Evolutionary conservation across 2,888 invertebrate genomes (phyloP).

Genomic region (Cephus spinipes): DNA sequence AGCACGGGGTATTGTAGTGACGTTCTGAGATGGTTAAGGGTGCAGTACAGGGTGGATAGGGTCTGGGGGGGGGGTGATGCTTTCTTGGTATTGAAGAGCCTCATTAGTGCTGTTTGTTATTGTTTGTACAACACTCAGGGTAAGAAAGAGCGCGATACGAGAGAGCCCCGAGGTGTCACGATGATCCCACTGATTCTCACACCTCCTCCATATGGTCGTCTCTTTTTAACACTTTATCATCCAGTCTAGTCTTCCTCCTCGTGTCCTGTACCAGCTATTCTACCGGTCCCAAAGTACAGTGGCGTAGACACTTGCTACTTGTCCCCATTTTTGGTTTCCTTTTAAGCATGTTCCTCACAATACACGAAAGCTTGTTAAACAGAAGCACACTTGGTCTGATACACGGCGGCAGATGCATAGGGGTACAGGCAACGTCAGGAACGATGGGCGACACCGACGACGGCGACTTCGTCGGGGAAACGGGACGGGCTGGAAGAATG

Average conservation of each 20-base stretch:
- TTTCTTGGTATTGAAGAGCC: constrained; percentile 61
- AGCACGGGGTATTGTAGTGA: too few species aligned
- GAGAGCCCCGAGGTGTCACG: constrained; percentile 65
- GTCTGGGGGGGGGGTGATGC: constrained; percentile 16
- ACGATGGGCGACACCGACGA: too few species aligned
- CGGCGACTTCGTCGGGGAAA: not conserved
- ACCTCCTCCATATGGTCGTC: constrained; percentile 40
- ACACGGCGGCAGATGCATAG: constrained; percentile 33
- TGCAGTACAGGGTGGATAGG: too few species aligned
- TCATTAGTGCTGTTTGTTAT: constrained; percentile 67
- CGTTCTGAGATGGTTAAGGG: too few species aligned
- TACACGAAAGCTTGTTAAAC: constrained; percentile 65
- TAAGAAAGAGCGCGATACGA: constrained; percentile 55
- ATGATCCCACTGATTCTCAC: constrained; percentile 65
- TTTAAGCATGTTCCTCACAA: constrained; percentile 64
- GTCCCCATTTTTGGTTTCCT: constrained; percentile 66
- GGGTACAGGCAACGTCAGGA: too few species aligned
- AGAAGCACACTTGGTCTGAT: constrained; percentile 62
- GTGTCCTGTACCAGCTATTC: constrained; percentile 17
- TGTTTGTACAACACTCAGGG: constrained; percentile 58
- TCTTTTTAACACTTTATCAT: constrained; percentile 32
- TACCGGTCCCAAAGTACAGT: constrained; percentile 20
- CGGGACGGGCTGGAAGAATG: not conserved
- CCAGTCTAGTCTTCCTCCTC: constrained; percentile 28
- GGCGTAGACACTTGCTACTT: constrained; percentile 51